phyloP scores from a whole-genome alignment of 2,113 vertebrate genomes.

The Tragelaphus imberbis region DNA sequence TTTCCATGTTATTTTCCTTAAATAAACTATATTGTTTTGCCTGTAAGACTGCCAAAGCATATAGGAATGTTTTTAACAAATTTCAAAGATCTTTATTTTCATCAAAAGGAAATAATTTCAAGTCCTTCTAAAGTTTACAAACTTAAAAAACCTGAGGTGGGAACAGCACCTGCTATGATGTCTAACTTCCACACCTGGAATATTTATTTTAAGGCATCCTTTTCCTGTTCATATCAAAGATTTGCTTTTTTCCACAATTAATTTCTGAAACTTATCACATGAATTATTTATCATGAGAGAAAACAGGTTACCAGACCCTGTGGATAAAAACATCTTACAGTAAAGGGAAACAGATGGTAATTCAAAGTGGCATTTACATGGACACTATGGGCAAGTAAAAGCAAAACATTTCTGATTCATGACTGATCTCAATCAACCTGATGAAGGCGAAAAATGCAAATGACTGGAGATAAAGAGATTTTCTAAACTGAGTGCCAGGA shows the following conservation, averaged over 20 bases:
- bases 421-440: not conserved
- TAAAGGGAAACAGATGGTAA: conserved; percentile 3
- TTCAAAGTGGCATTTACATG: conserved; percentile 24
- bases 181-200: not conserved
- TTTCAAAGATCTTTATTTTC: conserved; percentile 26
- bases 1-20: conserved; percentile 38
- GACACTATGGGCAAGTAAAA: not conserved
- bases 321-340: not conserved
- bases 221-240: conserved; percentile 1
- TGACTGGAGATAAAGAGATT: not conserved
- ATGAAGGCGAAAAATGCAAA: not conserved
- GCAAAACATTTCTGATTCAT: conserved; percentile 11
- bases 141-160: not conserved
- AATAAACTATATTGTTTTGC: conserved; percentile 28
- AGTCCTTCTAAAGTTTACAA: not conserved
- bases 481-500: not conserved
- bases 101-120: not conserved
- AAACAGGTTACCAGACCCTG: not conserved
- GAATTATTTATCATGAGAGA: conserved; percentile 11
- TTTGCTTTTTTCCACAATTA: not conserved
- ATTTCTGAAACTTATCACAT: not conserved
- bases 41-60: conserved; percentile 21
- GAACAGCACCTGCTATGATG: not conserved
- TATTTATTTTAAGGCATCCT: not conserved
- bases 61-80: conserved; percentile 16